A percentile compares a stretch with the other conserved stretches of the same genome.
Conservation (phyloP, 2,113 vertebrate genomes). For the human (Homo sapiens) region DNA sequence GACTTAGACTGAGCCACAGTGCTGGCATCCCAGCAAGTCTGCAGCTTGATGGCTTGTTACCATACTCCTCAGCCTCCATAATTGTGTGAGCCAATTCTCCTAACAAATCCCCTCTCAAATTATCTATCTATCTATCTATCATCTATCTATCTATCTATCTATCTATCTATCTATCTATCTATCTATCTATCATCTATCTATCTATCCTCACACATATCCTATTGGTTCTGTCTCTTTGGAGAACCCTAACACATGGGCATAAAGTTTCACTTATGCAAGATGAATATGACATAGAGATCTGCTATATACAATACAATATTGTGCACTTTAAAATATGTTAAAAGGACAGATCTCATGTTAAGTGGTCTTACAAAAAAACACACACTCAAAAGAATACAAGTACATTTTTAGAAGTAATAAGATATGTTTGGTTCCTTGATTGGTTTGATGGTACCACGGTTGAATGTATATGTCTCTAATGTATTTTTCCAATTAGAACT, state of each 20-base stretch:
- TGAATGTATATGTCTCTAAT: background rate
- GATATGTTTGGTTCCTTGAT: background rate
- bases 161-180: background rate
- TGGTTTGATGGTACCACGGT: background rate
- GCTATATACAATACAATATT: background rate
- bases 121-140: no score
- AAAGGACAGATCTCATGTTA: background rate
- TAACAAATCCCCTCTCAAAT: background rate
- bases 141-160: no score
- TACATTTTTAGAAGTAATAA: no score
- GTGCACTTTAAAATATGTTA: background rate
- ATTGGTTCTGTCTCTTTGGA: background rate
- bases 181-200: background rate
- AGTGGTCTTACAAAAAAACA: background rate
- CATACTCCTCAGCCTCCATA: background rate
- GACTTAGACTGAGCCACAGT: background rate
- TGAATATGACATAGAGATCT: background rate
- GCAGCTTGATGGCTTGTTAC: background rate
- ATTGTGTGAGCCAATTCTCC: background rate
- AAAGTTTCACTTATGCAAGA: background rate
- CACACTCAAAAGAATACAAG: background rate
- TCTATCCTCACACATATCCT: background rate
- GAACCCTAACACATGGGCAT: background rate
- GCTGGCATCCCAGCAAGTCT: background rate
- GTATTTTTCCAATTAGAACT: background rate